Percentiles rank a stretch among this genome's conserved stretches.
phyloP scores from a whole-genome alignment of 2,888 invertebrate species.

The Stomorhina lunata region DNA sequence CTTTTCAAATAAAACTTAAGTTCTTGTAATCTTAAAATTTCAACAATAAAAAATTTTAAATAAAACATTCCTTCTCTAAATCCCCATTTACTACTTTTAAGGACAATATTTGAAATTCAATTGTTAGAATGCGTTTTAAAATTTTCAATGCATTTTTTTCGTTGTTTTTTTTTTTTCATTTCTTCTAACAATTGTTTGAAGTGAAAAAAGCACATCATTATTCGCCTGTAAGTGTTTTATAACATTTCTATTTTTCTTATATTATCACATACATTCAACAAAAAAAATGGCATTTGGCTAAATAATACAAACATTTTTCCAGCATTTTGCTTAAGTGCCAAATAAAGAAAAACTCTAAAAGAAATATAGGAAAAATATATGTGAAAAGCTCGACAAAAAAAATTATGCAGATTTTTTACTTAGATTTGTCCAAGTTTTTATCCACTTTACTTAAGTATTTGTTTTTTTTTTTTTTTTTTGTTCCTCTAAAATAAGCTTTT shows the following conservation, averaged over 20 bases:
- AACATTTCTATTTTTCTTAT: conserved; percentile 8
- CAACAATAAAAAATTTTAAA: too few species aligned
- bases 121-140: conserved; percentile 40
- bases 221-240: conserved; percentile 25
- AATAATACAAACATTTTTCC: conserved; percentile 14
- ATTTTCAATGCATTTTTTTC: background rate
- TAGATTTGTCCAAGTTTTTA: conserved; percentile 52
- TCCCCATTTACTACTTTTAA: background rate
- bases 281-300: conserved; percentile 29
- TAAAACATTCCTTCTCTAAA: background rate
- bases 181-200: conserved; percentile 13
- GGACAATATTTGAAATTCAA: conserved; percentile 18
- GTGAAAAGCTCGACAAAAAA: too few species aligned
- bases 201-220: conserved; percentile 32
- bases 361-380: background rate
- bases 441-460: conserved; percentile 59
- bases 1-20: background rate
- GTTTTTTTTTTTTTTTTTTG: background rate
- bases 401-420: conserved; percentile 58
- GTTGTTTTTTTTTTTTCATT: background rate
- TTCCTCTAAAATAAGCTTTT: conserved; percentile 48
- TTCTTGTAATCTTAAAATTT: too few species aligned
- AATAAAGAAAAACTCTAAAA: conserved; percentile 18
- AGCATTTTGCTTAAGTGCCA: conserved; percentile 20
- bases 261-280: conserved; percentile 21